Conservation (phyloP, 1,140 invertebrate species). For the Caenorhabditis remanei region DNA sequence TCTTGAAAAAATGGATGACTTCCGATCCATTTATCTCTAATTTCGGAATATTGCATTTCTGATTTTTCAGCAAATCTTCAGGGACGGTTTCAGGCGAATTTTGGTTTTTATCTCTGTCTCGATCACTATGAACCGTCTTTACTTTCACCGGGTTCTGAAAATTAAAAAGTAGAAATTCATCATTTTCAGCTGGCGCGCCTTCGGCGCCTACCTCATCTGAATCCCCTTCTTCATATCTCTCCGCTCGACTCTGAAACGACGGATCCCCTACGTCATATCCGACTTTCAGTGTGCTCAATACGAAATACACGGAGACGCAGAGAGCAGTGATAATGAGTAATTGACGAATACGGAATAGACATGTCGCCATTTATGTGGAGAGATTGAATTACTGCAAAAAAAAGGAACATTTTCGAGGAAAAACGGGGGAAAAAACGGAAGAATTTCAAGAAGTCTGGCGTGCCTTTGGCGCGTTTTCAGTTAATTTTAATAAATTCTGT, state of each 20-base stretch:
- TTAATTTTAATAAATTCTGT: too few species aligned
- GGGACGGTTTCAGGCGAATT: not conserved
- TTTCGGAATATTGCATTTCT: constrained; percentile 66
- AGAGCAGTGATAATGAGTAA: constrained; percentile 2
- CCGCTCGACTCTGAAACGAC: not conserved
- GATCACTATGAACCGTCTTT: constrained; percentile 19
- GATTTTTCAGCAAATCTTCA: not conserved
- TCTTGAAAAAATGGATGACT: constrained; percentile 66
- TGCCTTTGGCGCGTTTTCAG: too few species aligned
- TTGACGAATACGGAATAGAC: constrained; percentile 15
- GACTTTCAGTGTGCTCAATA: constrained; percentile 24
- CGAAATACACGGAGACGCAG: constrained; percentile 18
- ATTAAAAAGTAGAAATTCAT: not conserved
- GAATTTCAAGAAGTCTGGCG: too few species aligned
- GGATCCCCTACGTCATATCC: not conserved
- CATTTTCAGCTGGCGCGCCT: not conserved
- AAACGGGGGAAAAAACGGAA: not conserved
- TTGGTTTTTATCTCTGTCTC: not conserved
- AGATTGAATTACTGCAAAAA: not conserved
- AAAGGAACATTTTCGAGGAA: not conserved
- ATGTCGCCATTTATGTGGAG: constrained; percentile 3
- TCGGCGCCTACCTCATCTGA: not conserved
- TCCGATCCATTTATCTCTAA: constrained; percentile 64
- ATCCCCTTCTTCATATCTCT: not conserved
- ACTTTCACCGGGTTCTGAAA: constrained; percentile 38